Evolutionary conservation across 2,113 vertebrate species (phyloP).

Genomic region (cat (Felis catus)): DNA sequence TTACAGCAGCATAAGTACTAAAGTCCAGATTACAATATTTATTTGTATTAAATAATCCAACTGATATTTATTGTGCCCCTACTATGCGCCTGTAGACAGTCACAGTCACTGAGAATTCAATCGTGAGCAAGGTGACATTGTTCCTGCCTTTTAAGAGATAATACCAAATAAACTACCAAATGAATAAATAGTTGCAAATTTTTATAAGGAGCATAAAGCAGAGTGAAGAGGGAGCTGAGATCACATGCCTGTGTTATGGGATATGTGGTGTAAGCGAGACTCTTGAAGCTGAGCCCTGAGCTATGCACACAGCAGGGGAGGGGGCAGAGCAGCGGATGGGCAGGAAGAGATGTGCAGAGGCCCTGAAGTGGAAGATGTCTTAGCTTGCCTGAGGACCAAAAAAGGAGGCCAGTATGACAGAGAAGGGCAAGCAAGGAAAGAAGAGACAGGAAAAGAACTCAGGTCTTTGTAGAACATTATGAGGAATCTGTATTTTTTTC

Average conservation of each 20-base stretch:
- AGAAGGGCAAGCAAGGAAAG: not conserved
- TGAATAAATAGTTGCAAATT: not conserved
- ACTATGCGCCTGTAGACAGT: not conserved
- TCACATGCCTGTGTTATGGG: not conserved
- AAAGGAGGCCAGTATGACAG: not conserved
- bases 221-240: not conserved
- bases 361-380: not conserved
- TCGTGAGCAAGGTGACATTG: not conserved
- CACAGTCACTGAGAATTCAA: not conserved
- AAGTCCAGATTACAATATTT: not conserved
- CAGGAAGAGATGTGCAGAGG: not conserved
- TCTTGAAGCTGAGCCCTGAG: not conserved
- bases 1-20: not conserved
- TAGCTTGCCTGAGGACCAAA: not conserved
- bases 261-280: too few species aligned
- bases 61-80: not conserved
- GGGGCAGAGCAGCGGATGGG: rapidly evolving
- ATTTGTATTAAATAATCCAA: not conserved
- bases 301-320: not conserved
- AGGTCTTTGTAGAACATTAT: not conserved
- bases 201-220: not conserved
- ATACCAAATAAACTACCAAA: not conserved
- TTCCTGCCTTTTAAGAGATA: not conserved
- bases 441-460: not conserved
- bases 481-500: not conserved